These are phyloP conservation scores for Hirundo rustica DNA, from an alignment of 2,797 vertebrate species.

Conservation along the genomic window DNA sequence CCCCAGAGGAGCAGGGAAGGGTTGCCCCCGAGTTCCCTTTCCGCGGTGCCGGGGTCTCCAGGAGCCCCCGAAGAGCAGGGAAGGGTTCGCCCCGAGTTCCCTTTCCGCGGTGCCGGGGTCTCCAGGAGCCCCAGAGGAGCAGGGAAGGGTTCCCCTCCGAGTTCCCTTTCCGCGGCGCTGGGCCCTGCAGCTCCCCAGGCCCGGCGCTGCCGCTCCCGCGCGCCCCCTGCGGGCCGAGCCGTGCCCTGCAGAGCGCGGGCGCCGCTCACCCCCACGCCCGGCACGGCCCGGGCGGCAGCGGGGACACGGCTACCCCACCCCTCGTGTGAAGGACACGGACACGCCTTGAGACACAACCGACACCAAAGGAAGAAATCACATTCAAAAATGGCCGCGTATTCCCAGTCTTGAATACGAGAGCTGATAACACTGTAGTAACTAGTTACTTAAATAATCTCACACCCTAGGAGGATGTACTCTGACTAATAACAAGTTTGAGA, in stretches of 20 bases:
- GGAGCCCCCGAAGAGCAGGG: too few species aligned
- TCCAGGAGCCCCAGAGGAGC: too few species aligned
- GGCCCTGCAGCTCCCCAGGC: not conserved
- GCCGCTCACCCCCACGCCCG: too few species aligned
- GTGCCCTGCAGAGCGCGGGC: not conserved
- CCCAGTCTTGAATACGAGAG: not conserved
- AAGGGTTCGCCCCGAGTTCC: too few species aligned
- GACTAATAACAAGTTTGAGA: not conserved
- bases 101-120: too few species aligned
- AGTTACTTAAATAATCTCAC: not conserved
- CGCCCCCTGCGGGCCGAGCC: not conserved
- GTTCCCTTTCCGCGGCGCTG: too few species aligned
- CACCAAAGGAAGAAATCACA: not conserved
- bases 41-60: too few species aligned
- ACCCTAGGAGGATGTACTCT: not conserved
- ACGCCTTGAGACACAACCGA: not conserved
- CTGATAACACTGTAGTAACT: not conserved
- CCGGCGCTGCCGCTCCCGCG: not conserved
- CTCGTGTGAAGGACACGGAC: accelerated
- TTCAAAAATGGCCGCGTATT: not conserved
- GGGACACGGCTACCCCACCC: not conserved
- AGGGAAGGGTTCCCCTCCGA: too few species aligned
- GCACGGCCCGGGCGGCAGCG: too few species aligned
- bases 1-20: too few species aligned
- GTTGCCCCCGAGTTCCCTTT: too few species aligned